Percentiles rank a stretch among this genome's conserved stretches.
Conservation (phyloP, 2,888 invertebrate species). For the Caenorhabditis becei region DNA sequence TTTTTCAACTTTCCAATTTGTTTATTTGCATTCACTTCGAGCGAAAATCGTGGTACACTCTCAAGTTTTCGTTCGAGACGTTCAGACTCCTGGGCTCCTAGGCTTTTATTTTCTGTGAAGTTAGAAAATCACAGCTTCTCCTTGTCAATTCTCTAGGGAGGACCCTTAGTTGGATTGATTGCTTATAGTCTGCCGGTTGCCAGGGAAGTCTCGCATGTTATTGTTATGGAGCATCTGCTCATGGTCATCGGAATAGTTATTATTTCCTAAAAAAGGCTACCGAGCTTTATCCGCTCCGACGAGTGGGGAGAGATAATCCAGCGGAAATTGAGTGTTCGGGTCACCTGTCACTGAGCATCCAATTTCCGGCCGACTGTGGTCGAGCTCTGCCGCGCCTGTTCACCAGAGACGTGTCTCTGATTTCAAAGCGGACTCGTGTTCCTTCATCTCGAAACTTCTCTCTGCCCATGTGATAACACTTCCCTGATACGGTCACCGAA, state of each 20-base stretch:
- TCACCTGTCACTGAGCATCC: conserved; percentile 48
- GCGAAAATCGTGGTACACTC: too few species aligned
- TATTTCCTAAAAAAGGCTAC: neutral
- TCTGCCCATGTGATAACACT: conserved; percentile 28
- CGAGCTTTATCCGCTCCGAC: neutral
- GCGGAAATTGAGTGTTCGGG: conserved; percentile 21
- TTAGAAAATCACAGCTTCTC: too few species aligned
- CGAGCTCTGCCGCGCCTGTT: conserved; percentile 11
- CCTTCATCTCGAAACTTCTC: conserved; percentile 1
- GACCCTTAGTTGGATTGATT: too few species aligned
- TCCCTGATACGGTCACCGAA: conserved; percentile 47
- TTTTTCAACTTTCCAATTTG: neutral
- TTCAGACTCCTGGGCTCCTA: too few species aligned
- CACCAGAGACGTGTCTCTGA: conserved; percentile 2
- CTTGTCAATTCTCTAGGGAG: too few species aligned
- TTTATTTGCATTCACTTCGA: neutral
- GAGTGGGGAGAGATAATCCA: conserved; percentile 19
- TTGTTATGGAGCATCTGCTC: too few species aligned
- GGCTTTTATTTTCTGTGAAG: too few species aligned
- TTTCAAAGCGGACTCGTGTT: conserved; percentile 20
- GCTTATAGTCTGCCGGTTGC: too few species aligned
- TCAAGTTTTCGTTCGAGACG: too few species aligned
- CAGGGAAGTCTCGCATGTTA: too few species aligned
- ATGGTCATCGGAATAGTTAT: neutral
- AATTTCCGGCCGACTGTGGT: conserved; percentile 28